phyloP scores from a whole-genome alignment of 2,797 vertebrate species.

The Takifugu ocellatus region DNA sequence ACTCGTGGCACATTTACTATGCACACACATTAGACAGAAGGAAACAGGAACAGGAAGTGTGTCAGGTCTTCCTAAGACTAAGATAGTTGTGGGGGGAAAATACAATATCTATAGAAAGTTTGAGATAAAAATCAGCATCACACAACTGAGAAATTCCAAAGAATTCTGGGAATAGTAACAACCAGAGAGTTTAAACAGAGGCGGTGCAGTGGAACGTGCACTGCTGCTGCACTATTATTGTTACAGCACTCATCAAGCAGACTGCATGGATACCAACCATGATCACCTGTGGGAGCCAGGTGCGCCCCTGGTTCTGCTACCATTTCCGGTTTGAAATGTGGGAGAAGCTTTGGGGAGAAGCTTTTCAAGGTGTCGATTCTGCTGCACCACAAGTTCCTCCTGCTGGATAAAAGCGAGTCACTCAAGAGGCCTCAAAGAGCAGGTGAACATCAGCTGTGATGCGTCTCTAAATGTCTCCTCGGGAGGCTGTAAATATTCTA shows the following conservation, averaged over 20 bases:
- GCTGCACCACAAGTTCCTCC: not conserved
- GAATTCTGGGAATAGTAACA: too few species aligned
- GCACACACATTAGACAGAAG: constrained; percentile 29
- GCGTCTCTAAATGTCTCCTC: constrained; percentile 87
- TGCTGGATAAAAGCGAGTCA: constrained; percentile 3
- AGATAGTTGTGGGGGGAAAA: too few species aligned
- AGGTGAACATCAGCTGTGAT: constrained; percentile 85
- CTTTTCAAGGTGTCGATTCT: constrained; percentile 26
- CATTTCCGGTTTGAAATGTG: too few species aligned
- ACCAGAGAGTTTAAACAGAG: too few species aligned
- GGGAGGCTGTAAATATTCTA: constrained; percentile 86
- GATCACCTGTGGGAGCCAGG: too few species aligned
- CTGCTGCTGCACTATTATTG: too few species aligned
- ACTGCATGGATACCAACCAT: too few species aligned
- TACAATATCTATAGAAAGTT: not conserved
- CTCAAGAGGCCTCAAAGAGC: constrained; percentile 79
- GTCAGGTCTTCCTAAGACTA: constrained; percentile 17
- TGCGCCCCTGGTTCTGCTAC: too few species aligned
- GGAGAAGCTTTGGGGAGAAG: too few species aligned
- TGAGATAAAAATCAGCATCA: not conserved
- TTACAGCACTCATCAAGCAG: too few species aligned
- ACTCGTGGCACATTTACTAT: constrained; percentile 29
- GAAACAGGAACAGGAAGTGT: constrained; percentile 24
- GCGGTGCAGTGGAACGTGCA: too few species aligned
- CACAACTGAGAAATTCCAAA: too few species aligned